phyloP scores from a whole-genome alignment of 2,888 invertebrate genomes.

The Rotaria macrura region DNA sequence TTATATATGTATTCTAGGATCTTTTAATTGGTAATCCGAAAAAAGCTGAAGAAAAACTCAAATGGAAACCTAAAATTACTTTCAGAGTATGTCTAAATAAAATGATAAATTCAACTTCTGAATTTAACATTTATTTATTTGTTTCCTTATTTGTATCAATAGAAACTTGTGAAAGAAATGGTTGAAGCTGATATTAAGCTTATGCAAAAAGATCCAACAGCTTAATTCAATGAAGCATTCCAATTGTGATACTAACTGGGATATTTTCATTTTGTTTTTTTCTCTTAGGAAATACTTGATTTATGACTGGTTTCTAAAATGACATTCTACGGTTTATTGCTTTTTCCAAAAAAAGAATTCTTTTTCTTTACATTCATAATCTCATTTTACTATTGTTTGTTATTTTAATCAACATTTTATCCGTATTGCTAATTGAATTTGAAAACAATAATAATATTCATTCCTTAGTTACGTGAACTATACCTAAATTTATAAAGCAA shows the following conservation, averaged over 20 bases:
- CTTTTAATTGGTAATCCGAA: conserved; percentile 79
- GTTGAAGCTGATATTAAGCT: conserved; percentile 75
- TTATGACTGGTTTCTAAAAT: background rate
- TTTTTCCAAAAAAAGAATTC: background rate
- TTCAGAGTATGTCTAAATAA: conserved; percentile 53
- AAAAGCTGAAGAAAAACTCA: conserved; percentile 73
- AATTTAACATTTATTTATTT: too few species aligned
- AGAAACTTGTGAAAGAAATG: conserved; percentile 82
- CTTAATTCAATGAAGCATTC: conserved; percentile 52
- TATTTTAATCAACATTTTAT: background rate
- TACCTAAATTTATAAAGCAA: too few species aligned
- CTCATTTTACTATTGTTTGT: background rate
- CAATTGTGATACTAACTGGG: background rate
- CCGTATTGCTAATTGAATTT: background rate
- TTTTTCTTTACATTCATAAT: background rate
- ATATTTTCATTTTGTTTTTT: background rate
- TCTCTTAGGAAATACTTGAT: background rate
- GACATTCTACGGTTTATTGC: background rate
- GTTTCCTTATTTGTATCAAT: too few species aligned
- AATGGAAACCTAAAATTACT: conserved; percentile 74
- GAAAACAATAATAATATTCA: background rate
- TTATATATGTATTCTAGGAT: conserved; percentile 53
- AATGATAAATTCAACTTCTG: too few species aligned
- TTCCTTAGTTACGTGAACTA: too few species aligned
- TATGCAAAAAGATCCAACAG: conserved; percentile 79